phyloP scores from a whole-genome alignment of 2,888 invertebrate species.

The Tetrapedia diversipes region DNA sequence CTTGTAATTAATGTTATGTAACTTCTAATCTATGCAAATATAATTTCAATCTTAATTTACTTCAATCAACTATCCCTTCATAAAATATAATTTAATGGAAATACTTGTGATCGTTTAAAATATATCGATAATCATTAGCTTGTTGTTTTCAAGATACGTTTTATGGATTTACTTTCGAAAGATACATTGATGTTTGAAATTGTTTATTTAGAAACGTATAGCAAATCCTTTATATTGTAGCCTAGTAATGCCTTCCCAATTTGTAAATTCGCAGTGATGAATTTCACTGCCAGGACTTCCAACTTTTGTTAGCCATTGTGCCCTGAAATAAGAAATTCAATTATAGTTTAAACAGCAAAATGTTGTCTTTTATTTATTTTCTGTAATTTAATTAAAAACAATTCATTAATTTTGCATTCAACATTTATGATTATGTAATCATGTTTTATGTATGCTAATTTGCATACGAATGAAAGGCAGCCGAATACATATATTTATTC shows the following conservation, averaged over 20 bases:
- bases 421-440: too few relatives aligned
- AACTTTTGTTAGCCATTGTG: conserved; percentile 91
- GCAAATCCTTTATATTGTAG: conserved; percentile 90
- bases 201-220: conserved; percentile 89
- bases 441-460: too few relatives aligned
- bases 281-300: conserved; percentile 94
- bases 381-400: background rate
- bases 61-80: background rate
- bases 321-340: conserved; percentile 84
- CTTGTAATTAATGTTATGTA: conserved; percentile 8
- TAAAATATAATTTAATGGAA: background rate
- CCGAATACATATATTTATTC: background rate
- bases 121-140: background rate
- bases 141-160: background rate
- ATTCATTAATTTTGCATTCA: background rate
- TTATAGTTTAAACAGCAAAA: background rate
- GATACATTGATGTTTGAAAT: background rate
- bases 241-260: conserved; percentile 90
- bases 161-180: background rate
- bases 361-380: background rate
- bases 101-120: background rate
- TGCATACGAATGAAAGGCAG: background rate
- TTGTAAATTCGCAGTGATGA: conserved; percentile 91
- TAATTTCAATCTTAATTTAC: conserved; percentile 4
- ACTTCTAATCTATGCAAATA: background rate